Conservation (phyloP, 2,797 vertebrate species). For the Anomalospiza imberbis region DNA sequence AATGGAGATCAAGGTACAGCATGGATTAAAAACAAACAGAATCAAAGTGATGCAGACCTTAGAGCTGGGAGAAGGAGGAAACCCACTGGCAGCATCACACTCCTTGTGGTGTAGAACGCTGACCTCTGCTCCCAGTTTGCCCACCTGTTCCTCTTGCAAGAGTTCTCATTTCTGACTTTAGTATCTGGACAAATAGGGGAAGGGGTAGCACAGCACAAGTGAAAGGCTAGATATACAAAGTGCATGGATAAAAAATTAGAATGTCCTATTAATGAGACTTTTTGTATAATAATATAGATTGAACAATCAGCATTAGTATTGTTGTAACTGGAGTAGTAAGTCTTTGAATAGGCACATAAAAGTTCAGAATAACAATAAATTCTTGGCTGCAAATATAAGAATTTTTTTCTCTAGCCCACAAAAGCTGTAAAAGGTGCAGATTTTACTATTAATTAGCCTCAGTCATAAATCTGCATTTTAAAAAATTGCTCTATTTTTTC, state of each 20-base stretch:
- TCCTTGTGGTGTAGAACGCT: accelerated
- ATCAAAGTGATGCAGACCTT: not conserved
- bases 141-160: not conserved
- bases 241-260: not conserved
- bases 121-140: not conserved
- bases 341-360: not conserved
- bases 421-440: not conserved
- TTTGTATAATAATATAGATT: not conserved
- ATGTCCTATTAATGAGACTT: not conserved
- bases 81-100: accelerated
- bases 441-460: not conserved
- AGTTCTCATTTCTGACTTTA: not conserved
- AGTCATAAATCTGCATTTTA: not conserved
- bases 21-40: not conserved
- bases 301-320: not conserved
- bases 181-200: not conserved
- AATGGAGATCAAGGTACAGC: not conserved
- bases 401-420: not conserved
- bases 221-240: not conserved
- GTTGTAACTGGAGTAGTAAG: not conserved
- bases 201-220: not conserved
- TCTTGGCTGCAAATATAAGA: not conserved
- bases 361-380: not conserved
- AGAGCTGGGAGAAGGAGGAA: not conserved
- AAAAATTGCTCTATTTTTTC: not conserved